A percentile compares a stretch with the other conserved stretches of the same genome.
Conservation (phyloP, 37 sponge, comb jelly and placozoan species). For the Amphimedon queenslandica region DNA sequence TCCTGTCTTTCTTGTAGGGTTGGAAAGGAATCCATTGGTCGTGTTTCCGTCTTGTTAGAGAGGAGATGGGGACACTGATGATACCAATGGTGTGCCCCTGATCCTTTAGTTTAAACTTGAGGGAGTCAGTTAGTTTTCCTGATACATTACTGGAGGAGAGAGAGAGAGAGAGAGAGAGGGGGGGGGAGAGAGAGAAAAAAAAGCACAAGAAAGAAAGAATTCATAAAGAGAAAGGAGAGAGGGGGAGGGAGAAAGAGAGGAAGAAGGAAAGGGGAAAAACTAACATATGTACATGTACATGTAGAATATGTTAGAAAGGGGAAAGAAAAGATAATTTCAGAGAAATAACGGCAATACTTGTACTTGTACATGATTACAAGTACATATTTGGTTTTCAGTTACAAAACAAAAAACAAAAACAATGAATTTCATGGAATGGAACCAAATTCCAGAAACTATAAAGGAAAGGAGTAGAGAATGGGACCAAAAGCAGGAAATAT, state of each 20-base stretch:
- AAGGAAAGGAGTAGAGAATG: no score
- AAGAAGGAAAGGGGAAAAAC: neutral
- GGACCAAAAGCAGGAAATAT: no score
- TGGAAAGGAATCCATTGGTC: slow-evolving; percentile 45
- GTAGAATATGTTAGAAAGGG: no score
- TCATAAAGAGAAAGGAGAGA: neutral
- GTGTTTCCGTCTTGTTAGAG: neutral
- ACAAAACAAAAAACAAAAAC: no score
- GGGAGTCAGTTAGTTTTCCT: slow-evolving; percentile 5
- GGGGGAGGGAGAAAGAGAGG: neutral
- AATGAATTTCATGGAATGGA: no score
- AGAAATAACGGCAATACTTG: no score
- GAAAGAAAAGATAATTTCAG: no score
- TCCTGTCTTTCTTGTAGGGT: slow-evolving; percentile 46
- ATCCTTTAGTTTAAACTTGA: slow-evolving; percentile 79
- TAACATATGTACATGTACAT: neutral
- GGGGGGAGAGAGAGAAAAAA: neutral
- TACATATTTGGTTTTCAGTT: no score
- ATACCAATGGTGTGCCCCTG: slow-evolving; percentile 64
- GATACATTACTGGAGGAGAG: slow-evolving; percentile 21
- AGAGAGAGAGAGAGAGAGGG: neutral
- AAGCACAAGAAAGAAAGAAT: no score
- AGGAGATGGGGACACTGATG: slow-evolving; percentile 16
- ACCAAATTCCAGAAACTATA: no score
- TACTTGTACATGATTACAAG: no score